phyloP scores from a whole-genome alignment of 2,888 invertebrate genomes.

The Desoria tigrina region DNA sequence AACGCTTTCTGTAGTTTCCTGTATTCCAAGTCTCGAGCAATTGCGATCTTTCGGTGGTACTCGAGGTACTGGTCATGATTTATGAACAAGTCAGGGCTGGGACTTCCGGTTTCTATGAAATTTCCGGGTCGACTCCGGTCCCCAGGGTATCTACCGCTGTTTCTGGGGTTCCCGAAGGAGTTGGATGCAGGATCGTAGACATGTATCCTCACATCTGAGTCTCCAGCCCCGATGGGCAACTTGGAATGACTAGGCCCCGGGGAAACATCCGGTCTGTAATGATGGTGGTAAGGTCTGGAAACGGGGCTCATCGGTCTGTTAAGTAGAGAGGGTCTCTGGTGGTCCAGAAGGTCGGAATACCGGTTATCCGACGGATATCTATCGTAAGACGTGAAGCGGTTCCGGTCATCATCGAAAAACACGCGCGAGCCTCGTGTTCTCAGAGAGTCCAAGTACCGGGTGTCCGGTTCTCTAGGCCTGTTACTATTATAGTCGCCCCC shows the following conservation, averaged over 20 bases:
- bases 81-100: conserved; percentile 46
- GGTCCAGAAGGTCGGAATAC: not conserved
- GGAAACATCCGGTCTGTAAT: conserved; percentile 23
- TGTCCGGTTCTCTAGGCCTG: conserved; percentile 14
- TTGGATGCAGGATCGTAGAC: conserved; percentile 39
- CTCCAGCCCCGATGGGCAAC: conserved; percentile 33
- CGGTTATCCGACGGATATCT: not conserved
- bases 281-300: conserved; percentile 28
- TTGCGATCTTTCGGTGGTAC: conserved; percentile 48
- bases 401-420: conserved; percentile 30
- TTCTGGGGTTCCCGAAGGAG: conserved; percentile 36
- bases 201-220: conserved; percentile 35
- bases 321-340: conserved; percentile 11
- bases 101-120: conserved; percentile 38
- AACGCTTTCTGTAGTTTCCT: conserved; percentile 14
- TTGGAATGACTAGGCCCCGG: conserved; percentile 40
- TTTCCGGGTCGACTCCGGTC: conserved; percentile 23
- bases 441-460: conserved; percentile 15
- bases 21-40: conserved; percentile 33
- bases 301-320: conserved; percentile 38
- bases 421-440: conserved; percentile 25
- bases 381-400: not conserved
- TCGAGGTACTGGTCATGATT: conserved; percentile 51
- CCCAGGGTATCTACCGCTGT: conserved; percentile 19
- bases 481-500: conserved; percentile 2